A percentile compares a stretch with the other conserved stretches of the same genome.
Conservation (phyloP, 2,888 invertebrate species). For the Cancer borealis region DNA sequence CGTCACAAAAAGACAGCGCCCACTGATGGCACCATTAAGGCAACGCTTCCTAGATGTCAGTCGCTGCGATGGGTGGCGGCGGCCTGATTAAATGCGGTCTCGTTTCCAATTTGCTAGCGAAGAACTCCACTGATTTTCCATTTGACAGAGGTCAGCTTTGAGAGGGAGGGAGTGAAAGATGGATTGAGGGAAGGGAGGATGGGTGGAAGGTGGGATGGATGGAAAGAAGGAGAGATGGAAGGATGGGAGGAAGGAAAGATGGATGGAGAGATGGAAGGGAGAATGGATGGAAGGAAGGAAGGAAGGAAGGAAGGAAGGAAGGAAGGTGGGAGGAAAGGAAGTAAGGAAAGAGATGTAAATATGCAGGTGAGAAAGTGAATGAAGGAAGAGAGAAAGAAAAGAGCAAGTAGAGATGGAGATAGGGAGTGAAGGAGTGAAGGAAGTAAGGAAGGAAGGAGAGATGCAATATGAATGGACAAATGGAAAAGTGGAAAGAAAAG, state of each 20-base stretch:
- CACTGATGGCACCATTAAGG: conserved; percentile 32
- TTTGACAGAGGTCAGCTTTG: neutral
- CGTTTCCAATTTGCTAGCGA: conserved; percentile 12
- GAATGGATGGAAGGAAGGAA: neutral
- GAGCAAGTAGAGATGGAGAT: too few species aligned
- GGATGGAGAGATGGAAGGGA: neutral
- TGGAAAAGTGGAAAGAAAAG: neutral
- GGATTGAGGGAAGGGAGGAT: neutral
- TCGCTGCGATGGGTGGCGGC: neutral
- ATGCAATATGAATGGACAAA: neutral
- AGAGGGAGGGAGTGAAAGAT: neutral
- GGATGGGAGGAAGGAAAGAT: neutral
- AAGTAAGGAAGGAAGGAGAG: too few species aligned
- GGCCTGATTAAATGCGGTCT: conserved; percentile 5
- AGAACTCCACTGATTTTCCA: neutral
- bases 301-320: neutral
- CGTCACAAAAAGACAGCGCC: neutral
- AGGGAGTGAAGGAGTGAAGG: too few species aligned
- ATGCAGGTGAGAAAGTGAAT: too few species aligned
- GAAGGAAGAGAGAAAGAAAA: neutral
- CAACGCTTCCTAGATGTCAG: neutral
- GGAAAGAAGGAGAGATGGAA: neutral
- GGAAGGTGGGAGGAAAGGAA: neutral
- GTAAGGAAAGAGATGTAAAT: neutral
- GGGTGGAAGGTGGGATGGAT: neutral